A percentile compares a stretch with the other conserved stretches of the same genome.
phyloP scores from a whole-genome alignment of 2,888 invertebrate genomes.

The Nebria brevicollis region DNA sequence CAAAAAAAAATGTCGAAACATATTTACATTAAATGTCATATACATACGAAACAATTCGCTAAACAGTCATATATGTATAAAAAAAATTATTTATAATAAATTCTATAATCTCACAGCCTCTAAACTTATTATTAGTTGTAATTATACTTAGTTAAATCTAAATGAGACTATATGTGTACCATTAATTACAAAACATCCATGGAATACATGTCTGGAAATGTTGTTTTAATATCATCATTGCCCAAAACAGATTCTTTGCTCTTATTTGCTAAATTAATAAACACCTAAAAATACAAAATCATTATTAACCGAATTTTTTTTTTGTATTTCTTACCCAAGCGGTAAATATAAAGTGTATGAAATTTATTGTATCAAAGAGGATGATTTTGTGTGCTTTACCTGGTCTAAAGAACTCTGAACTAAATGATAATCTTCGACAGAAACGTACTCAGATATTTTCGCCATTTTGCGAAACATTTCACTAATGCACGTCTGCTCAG shows the following conservation, averaged over 20 bases:
- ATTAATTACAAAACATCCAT: constrained; percentile 29
- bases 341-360: neutral
- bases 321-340: too few relatives aligned
- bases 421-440: constrained; percentile 68
- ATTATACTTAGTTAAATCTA: neutral
- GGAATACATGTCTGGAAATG: constrained; percentile 34
- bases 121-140: neutral
- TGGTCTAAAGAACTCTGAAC: constrained; percentile 71
- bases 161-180: neutral
- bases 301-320: too few relatives aligned
- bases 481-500: constrained; percentile 62
- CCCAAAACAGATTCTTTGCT: constrained; percentile 22
- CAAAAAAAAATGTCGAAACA: neutral
- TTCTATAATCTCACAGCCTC: constrained; percentile 26
- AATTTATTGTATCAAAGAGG: neutral
- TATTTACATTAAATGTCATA: neutral
- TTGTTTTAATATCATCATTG: neutral
- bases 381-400: constrained; percentile 58
- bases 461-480: constrained; percentile 65
- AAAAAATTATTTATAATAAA: constrained; percentile 9
- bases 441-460: constrained; percentile 64
- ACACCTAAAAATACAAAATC: constrained; percentile 17
- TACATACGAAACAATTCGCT: neutral
- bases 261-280: constrained; percentile 39
- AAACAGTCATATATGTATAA: neutral